A percentile compares a stretch with the other conserved stretches of the same genome.
phyloP scores from a whole-genome alignment of 2,797 vertebrate genomes.

The Catharus ustulatus region DNA sequence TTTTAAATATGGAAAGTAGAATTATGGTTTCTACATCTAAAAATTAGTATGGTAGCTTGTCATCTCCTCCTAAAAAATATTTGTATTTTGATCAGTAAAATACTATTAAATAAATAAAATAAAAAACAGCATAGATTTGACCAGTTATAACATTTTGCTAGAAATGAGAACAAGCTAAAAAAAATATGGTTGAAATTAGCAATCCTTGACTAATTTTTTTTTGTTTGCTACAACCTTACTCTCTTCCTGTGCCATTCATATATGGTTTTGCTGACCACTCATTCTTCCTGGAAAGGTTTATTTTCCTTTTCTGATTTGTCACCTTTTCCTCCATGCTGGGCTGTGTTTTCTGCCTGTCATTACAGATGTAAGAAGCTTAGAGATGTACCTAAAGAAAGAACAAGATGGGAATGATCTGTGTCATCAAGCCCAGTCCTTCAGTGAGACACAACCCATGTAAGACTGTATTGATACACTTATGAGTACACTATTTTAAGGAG shows the following conservation, averaged over 20 bases:
- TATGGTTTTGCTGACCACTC: background rate
- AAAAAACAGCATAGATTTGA: background rate
- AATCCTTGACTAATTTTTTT: background rate
- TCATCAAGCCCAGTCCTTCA: background rate
- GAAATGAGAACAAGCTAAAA: background rate
- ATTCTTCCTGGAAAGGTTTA: background rate
- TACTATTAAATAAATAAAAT: background rate
- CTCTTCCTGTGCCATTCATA: background rate
- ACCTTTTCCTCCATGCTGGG: background rate
- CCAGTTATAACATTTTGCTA: background rate
- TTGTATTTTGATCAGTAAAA: background rate
- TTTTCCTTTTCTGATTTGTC: background rate
- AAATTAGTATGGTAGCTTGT: background rate
- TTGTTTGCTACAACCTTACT: background rate
- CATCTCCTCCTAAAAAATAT: background rate
- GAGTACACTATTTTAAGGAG: background rate
- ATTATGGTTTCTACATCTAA: background rate
- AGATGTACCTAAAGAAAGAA: conserved; percentile 33
- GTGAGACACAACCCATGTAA: background rate
- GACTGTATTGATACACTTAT: background rate
- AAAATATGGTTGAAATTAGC: background rate
- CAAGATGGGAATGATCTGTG: background rate
- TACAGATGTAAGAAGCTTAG: background rate
- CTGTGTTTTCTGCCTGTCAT: background rate
- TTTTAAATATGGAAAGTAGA: background rate